phyloP scores from a whole-genome alignment of 2,888 invertebrate species.

The Coelinius sp. region DNA sequence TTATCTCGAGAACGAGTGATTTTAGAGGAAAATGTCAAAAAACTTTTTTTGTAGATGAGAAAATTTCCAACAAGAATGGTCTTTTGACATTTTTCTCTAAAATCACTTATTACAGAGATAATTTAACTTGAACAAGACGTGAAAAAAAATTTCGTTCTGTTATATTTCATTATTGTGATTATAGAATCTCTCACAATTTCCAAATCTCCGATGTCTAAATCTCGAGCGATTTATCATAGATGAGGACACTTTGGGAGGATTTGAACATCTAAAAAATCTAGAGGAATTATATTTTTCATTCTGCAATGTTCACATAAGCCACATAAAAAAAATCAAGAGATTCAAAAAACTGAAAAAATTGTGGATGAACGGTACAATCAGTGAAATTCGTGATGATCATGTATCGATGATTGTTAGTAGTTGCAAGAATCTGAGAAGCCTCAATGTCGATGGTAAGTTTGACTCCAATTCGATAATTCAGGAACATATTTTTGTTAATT shows the following conservation, averaged over 20 bases:
- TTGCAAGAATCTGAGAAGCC: not conserved
- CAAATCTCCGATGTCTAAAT: not conserved
- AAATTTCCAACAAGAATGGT: too few species aligned
- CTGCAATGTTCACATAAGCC: constrained; percentile 14
- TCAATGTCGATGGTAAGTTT: constrained; percentile 12
- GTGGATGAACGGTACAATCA: constrained; percentile 12
- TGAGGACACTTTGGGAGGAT: not conserved
- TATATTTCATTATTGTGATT: not conserved
- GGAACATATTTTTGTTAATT: too few species aligned
- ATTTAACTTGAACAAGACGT: too few species aligned
- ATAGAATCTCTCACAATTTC: not conserved
- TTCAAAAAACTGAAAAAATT: constrained; percentile 6
- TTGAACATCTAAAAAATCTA: not conserved
- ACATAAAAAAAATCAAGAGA: not conserved
- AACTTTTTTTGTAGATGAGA: too few species aligned
- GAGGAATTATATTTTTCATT: constrained; percentile 14
- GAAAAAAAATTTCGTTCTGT: not conserved
- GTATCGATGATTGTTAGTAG: not conserved
- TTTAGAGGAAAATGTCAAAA: too few species aligned
- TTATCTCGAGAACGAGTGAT: too few species aligned
- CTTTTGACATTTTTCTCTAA: too few species aligned
- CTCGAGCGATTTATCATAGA: constrained; percentile 5
- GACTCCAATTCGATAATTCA: not conserved
- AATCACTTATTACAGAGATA: too few species aligned
- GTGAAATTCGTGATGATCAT: constrained; percentile 8